Percentiles rank a stretch among this genome's conserved stretches.
Conservation (phyloP, 2,797 vertebrate genomes). For the Lophotriccus pileatus region DNA sequence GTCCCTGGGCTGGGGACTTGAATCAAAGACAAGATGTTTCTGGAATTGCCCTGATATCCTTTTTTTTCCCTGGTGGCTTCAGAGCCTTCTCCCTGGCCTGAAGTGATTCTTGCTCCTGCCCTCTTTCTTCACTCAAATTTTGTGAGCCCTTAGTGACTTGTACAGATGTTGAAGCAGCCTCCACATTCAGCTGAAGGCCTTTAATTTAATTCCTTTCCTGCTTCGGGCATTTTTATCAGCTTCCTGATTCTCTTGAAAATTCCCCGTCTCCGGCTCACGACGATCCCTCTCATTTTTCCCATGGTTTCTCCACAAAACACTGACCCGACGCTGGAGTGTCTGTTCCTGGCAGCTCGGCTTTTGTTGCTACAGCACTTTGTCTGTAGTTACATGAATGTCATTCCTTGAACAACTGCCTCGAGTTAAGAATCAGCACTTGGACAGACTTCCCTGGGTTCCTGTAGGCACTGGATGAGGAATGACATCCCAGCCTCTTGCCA, state of each 20-base stretch:
- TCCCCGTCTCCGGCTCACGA: not conserved
- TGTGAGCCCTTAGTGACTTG: not conserved
- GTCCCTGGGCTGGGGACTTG: not conserved
- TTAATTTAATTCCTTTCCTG: not conserved
- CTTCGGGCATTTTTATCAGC: slow-evolving; percentile 10
- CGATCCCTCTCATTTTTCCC: not conserved
- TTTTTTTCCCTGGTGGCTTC: not conserved
- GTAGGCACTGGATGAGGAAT: not conserved
- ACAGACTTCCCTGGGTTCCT: not conserved
- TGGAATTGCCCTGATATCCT: not conserved
- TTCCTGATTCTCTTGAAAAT: slow-evolving; percentile 28
- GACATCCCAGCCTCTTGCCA: not conserved
- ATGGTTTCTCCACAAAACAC: not conserved
- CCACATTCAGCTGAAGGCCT: not conserved
- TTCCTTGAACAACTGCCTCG: not conserved
- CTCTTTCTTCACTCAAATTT: not conserved
- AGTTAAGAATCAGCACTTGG: not conserved
- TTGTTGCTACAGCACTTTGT: not conserved
- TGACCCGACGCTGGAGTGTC: not conserved
- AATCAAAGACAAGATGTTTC: not conserved
- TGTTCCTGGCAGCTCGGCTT: not conserved
- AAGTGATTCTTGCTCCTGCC: not conserved
- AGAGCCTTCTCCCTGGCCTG: not conserved
- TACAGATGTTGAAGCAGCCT: not conserved
- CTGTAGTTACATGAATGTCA: not conserved